Percentiles rank a stretch among this genome's conserved stretches.
Evolutionary conservation across 37 sponge, comb jelly and placozoan species (phyloP).

Genomic region (Theonella swinhoei): DNA sequence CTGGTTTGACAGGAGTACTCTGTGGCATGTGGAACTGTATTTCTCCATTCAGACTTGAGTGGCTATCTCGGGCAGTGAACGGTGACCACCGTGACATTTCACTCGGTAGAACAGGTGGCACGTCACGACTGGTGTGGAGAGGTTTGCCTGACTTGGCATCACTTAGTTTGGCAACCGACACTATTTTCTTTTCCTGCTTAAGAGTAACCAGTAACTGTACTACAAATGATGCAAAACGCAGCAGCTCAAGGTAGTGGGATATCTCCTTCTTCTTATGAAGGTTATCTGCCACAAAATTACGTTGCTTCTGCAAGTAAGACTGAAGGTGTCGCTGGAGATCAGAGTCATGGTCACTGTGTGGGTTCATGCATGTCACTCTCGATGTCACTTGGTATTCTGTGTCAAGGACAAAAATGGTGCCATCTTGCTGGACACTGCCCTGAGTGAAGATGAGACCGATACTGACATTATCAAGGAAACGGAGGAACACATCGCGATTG

Average conservation of each 20-base stretch:
- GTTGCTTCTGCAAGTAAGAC: slow-evolving; percentile 69
- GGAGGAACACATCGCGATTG: slow-evolving; percentile 46
- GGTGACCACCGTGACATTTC: slow-evolving; percentile 67
- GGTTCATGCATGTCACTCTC: slow-evolving; percentile 1
- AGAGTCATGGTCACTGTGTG: neutral
- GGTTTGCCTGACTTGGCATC: slow-evolving; percentile 24
- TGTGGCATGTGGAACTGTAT: slow-evolving; percentile 56
- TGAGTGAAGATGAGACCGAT: slow-evolving; percentile 39
- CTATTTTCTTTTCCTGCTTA: slow-evolving; percentile 52
- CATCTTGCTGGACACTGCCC: slow-evolving; percentile 35
- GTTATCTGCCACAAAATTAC: slow-evolving; percentile 51
- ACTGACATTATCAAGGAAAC: slow-evolving; percentile 50
- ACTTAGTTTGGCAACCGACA: slow-evolving; percentile 16
- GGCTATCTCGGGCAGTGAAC: slow-evolving; percentile 18
- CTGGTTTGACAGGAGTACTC: neutral
- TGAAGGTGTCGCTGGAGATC: slow-evolving; percentile 33
- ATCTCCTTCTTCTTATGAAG: slow-evolving; percentile 43
- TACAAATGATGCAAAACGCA: slow-evolving; percentile 55
- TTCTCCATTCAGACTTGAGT: slow-evolving; percentile 37
- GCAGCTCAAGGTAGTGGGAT: slow-evolving; percentile 56
- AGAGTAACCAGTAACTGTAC: slow-evolving; percentile 62
- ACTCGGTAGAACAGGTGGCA: slow-evolving; percentile 71
- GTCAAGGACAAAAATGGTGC: slow-evolving; percentile 36
- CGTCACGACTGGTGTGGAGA: slow-evolving; percentile 62
- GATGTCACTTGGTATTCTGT: slow-evolving; percentile 29